Evolutionary conservation across 2,888 invertebrate genomes (phyloP), one percentile per base, ranked within the genome.

Genomic region (Drosophila vallismaia): DNA sequence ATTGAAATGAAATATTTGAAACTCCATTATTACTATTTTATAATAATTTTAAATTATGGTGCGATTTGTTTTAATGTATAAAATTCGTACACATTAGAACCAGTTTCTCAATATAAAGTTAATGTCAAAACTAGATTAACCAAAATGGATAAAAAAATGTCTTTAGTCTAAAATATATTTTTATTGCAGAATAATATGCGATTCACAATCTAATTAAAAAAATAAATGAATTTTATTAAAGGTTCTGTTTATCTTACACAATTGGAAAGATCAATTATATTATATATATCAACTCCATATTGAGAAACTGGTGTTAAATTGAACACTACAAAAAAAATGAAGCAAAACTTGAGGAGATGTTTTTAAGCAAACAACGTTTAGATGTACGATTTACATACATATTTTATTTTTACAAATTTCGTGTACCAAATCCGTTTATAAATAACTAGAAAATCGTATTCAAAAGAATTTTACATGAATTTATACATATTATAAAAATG

Each of bases 301-400:
- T 42, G 40, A 42, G 40, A 42, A 42, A 42, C 14, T 19, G 40
- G 9, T 42, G 51, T 90, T 90, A 90, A 90, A 91, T 91, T 91
- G 91, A 91, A 90, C 91, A 91, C 91, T 91, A 91, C 91, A 91
- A 91, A 91, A 91, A 76, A 91, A 91, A 89, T 89, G 79, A 79
- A 89, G 90, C 91, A 91, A 90, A 91, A 91, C 91, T 89, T 89
- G 90, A 91, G 91, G 91, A 90, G 90, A 90, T 88, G 81, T 71
- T 57, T 28, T 28, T 12, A 12, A 12, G 46, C 28, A 10, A 36
- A 19, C 19, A 19, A 19, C 19, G 19, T 19, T 19, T 19, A 2
- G 19, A 19, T 19, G 19, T 19, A 19, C 19, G 19, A 19, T 19
- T 19, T 19, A 19, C 19, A 19, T 19, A 19, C 19, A 19, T 19